Percentiles rank a stretch among this genome's conserved stretches.
Evolutionary conservation across 1,140 invertebrate species (phyloP).

Genomic region (Gryllus bimaculatus): DNA sequence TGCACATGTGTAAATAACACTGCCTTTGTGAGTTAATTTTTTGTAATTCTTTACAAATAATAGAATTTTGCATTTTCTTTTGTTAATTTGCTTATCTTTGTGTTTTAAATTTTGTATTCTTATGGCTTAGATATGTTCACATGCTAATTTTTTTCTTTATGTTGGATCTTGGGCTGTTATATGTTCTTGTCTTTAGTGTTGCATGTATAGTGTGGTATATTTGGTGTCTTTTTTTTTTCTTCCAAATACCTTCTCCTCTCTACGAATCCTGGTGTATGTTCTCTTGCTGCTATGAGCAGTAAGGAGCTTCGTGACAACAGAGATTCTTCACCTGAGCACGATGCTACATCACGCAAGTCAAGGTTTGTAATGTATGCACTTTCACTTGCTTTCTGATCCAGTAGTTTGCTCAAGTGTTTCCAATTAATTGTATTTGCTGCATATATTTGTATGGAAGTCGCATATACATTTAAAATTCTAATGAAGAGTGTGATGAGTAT

Average conservation of each 20-base stretch:
- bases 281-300: conserved; percentile 17
- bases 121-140: not conserved
- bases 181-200: conserved; percentile 17
- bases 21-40: too few relatives aligned
- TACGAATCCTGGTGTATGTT: conserved; percentile 15
- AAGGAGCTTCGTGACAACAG: conserved; percentile 27
- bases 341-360: conserved; percentile 34
- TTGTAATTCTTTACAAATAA: too few relatives aligned
- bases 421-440: too few relatives aligned
- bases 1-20: not conserved
- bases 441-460: too few relatives aligned
- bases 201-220: conserved; percentile 13
- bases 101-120: too few relatives aligned
- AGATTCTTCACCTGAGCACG: conserved; percentile 36
- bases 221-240: conserved; percentile 9
- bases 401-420: too few relatives aligned
- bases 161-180: conserved; percentile 2
- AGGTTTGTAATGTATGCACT: conserved; percentile 30
- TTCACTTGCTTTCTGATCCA: not conserved
- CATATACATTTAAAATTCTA: too few relatives aligned
- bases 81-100: too few relatives aligned
- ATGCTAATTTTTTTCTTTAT: not conserved
- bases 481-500: too few relatives aligned
- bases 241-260: not conserved
- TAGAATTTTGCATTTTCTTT: too few relatives aligned